Evolutionary conservation across 35 echinoderm and acorn worm species (phyloP), one percentile per base, ranked within the genome.

Genomic region (Ophiothrix spiculata): DNA sequence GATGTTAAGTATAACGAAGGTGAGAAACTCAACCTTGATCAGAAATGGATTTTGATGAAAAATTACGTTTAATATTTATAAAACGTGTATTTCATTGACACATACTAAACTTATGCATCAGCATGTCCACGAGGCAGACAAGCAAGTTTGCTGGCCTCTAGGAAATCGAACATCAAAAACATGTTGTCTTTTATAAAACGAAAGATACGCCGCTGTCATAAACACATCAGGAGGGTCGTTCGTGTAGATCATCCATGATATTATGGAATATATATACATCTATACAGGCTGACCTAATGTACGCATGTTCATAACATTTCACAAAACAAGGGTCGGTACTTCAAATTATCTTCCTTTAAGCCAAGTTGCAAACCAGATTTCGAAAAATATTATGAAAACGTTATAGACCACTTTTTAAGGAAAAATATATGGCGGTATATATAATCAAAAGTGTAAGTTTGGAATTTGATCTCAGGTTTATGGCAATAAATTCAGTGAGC

Each of bases 391-490:
- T 69, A 15, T n/a, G 23, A 25, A 69, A 69, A 15, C 23, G 60
- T 4, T 25, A 69, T 69, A 25, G 60, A 28, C 60, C 60, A 69
- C 29, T 69, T 69, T 69, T 69, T 4, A 28, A 0, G 19, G 31
- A 0, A 29, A 28, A 15, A 69, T 25, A 28, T 69, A 25, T 69
- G 60, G 16, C 60, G 29, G 60, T 69, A 23, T 74, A 25, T 32
- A 69, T 69, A 69, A 69, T 69, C 60, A 69, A 69, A n/a, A 69
- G 17, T 69, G 60, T 25, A 69, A 69, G 29, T 69, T 25, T 69
- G 60, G 60, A 69, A 69, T 69, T 69, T 69, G 60, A 69, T 69
- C 60, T 69, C 16, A 69, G 29, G 60, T 69, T 69, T 6, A 28
- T 69, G 60, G 60, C 29, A 28, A 69, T 69, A 69, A n/a, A 69